Base-by-base conservation (phyloP, 2,888 invertebrate species). In the Cyaniris semiargus region DNA sequence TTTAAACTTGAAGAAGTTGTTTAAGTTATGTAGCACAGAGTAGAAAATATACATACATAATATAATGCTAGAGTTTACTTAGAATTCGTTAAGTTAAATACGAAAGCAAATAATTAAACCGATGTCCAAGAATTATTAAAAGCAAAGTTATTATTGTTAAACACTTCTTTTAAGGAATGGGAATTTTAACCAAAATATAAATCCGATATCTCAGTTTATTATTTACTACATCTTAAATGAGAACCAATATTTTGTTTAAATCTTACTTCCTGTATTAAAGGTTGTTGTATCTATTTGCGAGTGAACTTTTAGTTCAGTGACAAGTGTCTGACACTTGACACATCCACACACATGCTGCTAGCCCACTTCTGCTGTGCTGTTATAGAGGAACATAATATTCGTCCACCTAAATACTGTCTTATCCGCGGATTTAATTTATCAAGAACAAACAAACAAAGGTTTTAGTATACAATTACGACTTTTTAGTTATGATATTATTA, bases 241-340 rank as follows among this genome's bases (percentile, higher is more conserved):
- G 48, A 48, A 15, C 0, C 15, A 48, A 48, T 48, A 48, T 53
- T 53, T 53, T 53, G 5, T 18, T 53, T 3, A 53, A 53, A 15
- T 48, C 48, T 21, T 23, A 60, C 60, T 60, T 23, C 60, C 48
- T 53, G 18, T 15, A 18, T 3, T 53, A 53, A 53, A 53, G 15
- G 18, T 53, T 53, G 48, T 53, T 58, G 58, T 21, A 13, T 66
- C 66, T 66, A 66, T 66, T 66, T 27, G 66, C 27, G 66, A 27
- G 27, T 27, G 15, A 66, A 66, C 66, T 66, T 66, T 66, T 66
- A 66, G 66, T 66, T 66, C 66, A 66, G 27, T 6, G 66, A 66
- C 66, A 15, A 18, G 15, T 15, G 21, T 66, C 74, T 7, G 74
- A 15, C 74, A 74, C 74, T 53, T 74, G 74, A 74, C 74, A 74